Base-by-base conservation (phyloP, 2,888 invertebrate genomes). In the Argyra leucocephala region DNA sequence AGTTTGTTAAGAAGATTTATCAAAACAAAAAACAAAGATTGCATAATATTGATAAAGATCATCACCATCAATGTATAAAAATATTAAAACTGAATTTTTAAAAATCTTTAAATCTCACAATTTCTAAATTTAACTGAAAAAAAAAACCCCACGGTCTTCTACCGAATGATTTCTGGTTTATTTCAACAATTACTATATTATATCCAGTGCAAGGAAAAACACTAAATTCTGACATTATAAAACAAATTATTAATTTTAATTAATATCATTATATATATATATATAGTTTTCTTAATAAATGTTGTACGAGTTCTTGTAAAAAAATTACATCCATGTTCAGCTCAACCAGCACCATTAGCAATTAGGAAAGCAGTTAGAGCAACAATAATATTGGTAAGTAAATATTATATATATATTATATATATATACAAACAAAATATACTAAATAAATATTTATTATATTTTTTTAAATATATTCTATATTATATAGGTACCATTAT, bases 341-440 rank as follows among this genome's bases (percentile, higher is more conserved):
- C 84, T 10, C 85, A 85, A 68, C 84, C 84, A 0, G 83, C 84
- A 0, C 84, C 85, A 0, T 71, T 82, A 57, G 84, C 85, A 22
- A 84, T 86, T 62, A 79, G 82, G 60, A 86, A 89, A 73, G 89
- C 90, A 0, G 85, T 85, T 0, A 79, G 88, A 64, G 90, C 90
- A 0, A 86, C 88, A 0, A 81, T 89, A 9, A 88, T 90, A 69
- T 80, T 90, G 74, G 87, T 83, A 75, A 75, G 72, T 69, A 63
- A 36, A 60, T 22, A 37, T n/a, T 58, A 10, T 26, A 15, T 62
- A 18, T 22, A 3, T 7, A 48, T 26, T 31, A 18, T 57, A 22
- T 37, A 10, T 22, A n/a, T 12, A 21, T 21, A 9, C 10, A 37
- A 36, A 31, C 21, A 15, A 18, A 22, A 18, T 37, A n/a, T 36